A percentile compares a stretch with the other conserved stretches of the same genome.
Evolutionary conservation across 2,113 vertebrate genomes (phyloP).

Genomic region (Maccullochella peelii): DNA sequence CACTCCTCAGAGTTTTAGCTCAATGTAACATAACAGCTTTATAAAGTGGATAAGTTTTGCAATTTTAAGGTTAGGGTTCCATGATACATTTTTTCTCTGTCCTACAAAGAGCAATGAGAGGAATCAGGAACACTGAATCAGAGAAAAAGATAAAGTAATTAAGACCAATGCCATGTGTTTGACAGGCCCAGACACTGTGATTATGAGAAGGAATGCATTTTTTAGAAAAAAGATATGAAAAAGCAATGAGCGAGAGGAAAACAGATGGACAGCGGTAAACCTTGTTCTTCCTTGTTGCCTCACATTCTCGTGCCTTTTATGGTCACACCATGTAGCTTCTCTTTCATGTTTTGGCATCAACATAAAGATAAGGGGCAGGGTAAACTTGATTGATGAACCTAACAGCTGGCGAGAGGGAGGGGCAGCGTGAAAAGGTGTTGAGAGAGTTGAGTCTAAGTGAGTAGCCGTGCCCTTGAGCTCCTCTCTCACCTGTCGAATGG

Average conservation of each 20-base stretch:
- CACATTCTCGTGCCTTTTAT: slow-evolving; percentile 8
- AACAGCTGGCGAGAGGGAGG: slow-evolving; percentile 63
- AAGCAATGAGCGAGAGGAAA: slow-evolving; percentile 14
- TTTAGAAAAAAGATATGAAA: slow-evolving; percentile 22
- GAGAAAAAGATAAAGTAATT: slow-evolving; percentile 11
- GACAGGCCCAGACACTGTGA: slow-evolving; percentile 59
- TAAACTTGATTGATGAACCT: slow-evolving; percentile 42
- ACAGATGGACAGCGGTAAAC: slow-evolving; percentile 27
- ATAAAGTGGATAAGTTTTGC: background rate
- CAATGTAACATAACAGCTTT: background rate
- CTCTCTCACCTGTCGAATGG: slow-evolving; percentile 65
- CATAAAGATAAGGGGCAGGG: slow-evolving; percentile 9
- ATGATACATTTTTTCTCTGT: background rate
- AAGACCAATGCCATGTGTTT: background rate
- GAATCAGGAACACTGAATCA: background rate
- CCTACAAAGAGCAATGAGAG: background rate
- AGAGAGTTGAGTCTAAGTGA: slow-evolving; percentile 60
- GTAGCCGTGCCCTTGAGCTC: slow-evolving; percentile 54
- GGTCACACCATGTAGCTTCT: background rate
- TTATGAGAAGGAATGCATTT: slow-evolving; percentile 51
- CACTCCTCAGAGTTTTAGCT: background rate
- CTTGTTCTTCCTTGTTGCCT: slow-evolving; percentile 11
- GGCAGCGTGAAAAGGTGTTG: slow-evolving; percentile 60
- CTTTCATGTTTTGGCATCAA: slow-evolving; percentile 11
- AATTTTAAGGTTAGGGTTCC: background rate